phyloP scores from a whole-genome alignment of 2,113 vertebrate genomes.

The Cottus gobio region DNA sequence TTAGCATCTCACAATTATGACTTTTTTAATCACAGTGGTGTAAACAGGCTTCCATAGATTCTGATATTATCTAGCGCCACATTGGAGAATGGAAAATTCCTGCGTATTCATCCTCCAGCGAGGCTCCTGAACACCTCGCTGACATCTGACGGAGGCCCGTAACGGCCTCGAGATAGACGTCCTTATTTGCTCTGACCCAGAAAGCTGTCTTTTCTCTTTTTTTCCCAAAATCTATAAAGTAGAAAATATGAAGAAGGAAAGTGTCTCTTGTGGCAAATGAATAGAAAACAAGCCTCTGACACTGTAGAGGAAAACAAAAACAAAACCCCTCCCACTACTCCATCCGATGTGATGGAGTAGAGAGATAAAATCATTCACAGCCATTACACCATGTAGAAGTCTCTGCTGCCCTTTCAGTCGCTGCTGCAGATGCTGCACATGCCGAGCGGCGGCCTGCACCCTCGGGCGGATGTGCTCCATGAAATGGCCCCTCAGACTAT shows the following conservation, averaged over 20 bases:
- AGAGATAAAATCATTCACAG: slow-evolving; percentile 61
- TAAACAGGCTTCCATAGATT: no score
- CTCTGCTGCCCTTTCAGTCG: slow-evolving; percentile 52
- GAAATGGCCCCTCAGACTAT: no score
- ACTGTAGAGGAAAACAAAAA: slow-evolving; percentile 41
- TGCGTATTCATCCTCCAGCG: background rate
- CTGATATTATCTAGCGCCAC: background rate
- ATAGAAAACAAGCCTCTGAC: slow-evolving; percentile 41
- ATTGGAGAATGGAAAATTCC: background rate
- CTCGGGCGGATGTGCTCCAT: slow-evolving; percentile 42
- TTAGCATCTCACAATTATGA: no score
- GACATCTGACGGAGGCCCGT: slow-evolving; percentile 1
- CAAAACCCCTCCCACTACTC: background rate
- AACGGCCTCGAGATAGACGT: slow-evolving; percentile 21
- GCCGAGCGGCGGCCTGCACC: background rate
- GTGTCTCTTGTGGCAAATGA: slow-evolving; percentile 45
- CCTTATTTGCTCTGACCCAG: slow-evolving; percentile 40
- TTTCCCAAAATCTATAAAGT: slow-evolving; percentile 33
- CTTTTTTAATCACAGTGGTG: no score
- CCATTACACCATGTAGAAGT: slow-evolving; percentile 59
- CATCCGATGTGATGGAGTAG: slow-evolving; percentile 59
- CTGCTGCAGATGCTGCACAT: slow-evolving; percentile 24
- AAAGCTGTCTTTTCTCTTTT: slow-evolving; percentile 28
- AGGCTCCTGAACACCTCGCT: slow-evolving; percentile 20
- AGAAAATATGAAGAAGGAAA: slow-evolving; percentile 15